Evolutionary conservation across 2,113 vertebrate species (phyloP).

Genomic region (Etheostoma cragini): DNA sequence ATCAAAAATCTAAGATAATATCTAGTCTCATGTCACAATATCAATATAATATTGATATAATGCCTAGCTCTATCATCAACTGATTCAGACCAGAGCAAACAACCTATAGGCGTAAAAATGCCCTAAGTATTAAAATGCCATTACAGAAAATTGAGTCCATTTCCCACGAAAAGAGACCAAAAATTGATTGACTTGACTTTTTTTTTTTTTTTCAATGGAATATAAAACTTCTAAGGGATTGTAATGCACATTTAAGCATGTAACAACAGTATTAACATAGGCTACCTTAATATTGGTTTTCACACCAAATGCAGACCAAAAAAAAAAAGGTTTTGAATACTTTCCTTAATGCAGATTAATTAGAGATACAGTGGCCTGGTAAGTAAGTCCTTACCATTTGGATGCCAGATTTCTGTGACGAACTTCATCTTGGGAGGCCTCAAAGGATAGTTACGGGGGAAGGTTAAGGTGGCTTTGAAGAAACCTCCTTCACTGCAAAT

Average conservation of each 20-base stretch:
- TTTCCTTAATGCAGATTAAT: neutral
- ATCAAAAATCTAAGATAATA: no score
- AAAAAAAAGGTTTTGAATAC: neutral
- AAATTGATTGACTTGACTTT: neutral
- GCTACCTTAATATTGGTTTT: neutral
- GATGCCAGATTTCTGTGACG: conserved; percentile 86
- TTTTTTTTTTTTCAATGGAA: neutral
- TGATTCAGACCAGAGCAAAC: no score
- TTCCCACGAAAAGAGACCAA: neutral
- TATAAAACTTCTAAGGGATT: neutral
- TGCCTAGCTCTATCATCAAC: no score
- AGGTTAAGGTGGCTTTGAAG: conserved; percentile 84
- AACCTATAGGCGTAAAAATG: no score
- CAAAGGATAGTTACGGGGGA: conserved; percentile 82
- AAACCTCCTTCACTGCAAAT: conserved; percentile 83
- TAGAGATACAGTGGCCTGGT: neutral
- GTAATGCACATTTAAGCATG: no score
- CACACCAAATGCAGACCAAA: neutral
- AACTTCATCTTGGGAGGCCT: conserved; percentile 87
- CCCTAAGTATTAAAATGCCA: neutral
- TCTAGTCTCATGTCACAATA: no score
- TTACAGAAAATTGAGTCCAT: neutral
- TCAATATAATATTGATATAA: no score
- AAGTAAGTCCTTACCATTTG: conserved; percentile 76
- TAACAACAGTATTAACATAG: neutral